These are phyloP conservation scores for Epinotia ramella DNA, from an alignment of 2,888 invertebrate species.

Conservation along the genomic window DNA sequence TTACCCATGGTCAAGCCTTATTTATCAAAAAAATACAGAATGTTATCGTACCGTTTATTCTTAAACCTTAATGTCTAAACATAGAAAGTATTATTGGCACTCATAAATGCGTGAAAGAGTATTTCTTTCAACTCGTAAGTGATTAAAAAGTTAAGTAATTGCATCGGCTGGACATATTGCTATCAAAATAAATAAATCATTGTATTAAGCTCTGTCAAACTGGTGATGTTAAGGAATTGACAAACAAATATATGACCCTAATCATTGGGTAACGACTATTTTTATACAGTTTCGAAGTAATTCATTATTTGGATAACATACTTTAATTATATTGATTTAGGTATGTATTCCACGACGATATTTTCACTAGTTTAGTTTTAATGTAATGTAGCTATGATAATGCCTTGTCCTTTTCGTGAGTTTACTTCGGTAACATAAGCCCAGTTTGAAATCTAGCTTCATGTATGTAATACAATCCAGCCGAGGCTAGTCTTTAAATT, in stretches of 20 bases:
- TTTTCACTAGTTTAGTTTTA: not conserved
- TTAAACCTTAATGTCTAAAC: not conserved
- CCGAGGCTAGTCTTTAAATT: constrained; percentile 23
- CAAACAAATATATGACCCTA: not conserved
- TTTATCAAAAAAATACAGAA: constrained; percentile 11
- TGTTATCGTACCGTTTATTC: not conserved
- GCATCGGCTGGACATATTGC: constrained; percentile 41
- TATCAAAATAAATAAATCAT: not conserved
- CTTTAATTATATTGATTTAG: too few relatives aligned
- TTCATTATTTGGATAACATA: too few relatives aligned
- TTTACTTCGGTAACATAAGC: not conserved
- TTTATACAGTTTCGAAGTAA: not conserved
- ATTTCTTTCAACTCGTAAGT: not conserved
- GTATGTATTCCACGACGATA: not conserved
- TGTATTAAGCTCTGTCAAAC: not conserved
- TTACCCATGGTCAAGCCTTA: not conserved
- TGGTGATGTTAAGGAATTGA: not conserved
- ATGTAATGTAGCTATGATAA: not conserved
- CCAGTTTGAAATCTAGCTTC: not conserved
- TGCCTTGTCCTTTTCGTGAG: too few relatives aligned
- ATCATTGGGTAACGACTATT: not conserved
- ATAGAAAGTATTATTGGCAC: constrained; percentile 20
- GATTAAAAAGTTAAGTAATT: not conserved
- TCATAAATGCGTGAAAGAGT: constrained; percentile 27
- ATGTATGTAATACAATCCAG: constrained; percentile 36